Conservation (phyloP, 2,888 invertebrate genomes). For the Flexamia atlantica region DNA sequence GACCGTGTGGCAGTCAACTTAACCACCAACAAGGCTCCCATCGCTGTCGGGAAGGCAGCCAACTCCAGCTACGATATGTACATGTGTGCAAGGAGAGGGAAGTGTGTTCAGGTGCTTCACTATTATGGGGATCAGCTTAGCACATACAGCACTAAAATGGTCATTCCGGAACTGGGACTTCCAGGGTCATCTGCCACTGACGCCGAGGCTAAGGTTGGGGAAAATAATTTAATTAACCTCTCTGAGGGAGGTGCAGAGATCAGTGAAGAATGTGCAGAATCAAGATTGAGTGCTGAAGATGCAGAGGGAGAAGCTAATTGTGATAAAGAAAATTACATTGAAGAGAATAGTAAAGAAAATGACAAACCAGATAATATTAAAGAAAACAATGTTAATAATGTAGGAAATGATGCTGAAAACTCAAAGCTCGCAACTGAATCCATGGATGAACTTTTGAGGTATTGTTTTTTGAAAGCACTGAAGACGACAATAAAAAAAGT, state of each 20-base stretch:
- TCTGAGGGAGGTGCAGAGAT: not conserved
- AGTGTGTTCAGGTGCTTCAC: slow-evolving; percentile 88
- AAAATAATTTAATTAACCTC: not conserved
- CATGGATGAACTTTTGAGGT: slow-evolving; percentile 86
- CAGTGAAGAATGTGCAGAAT: not conserved
- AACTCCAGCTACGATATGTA: slow-evolving; percentile 88
- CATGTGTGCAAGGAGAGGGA: slow-evolving; percentile 83
- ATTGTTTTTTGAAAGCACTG: slow-evolving; percentile 88
- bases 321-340: slow-evolving; percentile 5
- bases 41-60: slow-evolving; percentile 86
- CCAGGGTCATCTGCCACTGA: not conserved
- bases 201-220: not conserved
- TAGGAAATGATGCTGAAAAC: slow-evolving; percentile 8
- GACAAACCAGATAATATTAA: too few relatives aligned
- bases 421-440: slow-evolving; percentile 32
- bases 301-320: not conserved
- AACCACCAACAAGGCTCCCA: slow-evolving; percentile 85
- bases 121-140: slow-evolving; percentile 88
- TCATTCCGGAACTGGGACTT: slow-evolving; percentile 59
- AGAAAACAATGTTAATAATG: too few relatives aligned
- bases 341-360: slow-evolving; percentile 12
- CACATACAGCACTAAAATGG: slow-evolving; percentile 61
- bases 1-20: slow-evolving; percentile 84
- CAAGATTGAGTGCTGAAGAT: not conserved
- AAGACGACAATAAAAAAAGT: slow-evolving; percentile 85